phyloP scores from a whole-genome alignment of 2,113 vertebrate genomes.

The Oophaga pumilio region DNA sequence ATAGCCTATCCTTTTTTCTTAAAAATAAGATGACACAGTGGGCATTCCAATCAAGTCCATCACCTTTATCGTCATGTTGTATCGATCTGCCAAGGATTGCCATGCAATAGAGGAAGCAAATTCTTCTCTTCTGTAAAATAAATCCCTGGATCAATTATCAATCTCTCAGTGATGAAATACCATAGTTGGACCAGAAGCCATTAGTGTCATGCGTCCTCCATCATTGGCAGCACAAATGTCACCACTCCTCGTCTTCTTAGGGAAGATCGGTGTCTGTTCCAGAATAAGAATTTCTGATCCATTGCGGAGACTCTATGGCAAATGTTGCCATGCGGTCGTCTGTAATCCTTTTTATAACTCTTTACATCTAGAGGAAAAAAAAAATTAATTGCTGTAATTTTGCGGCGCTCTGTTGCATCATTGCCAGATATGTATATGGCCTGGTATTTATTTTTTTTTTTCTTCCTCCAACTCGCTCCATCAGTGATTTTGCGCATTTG shows the following conservation, averaged over 20 bases:
- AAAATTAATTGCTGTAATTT: conserved; percentile 9
- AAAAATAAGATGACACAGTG: too few relatives aligned
- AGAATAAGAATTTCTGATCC: conserved; percentile 1
- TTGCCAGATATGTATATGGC: conserved; percentile 12
- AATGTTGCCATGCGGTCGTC: conserved; percentile 10
- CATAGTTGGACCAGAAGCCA: background rate
- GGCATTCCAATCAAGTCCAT: too few relatives aligned
- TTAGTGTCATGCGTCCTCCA: background rate
- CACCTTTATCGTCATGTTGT: background rate
- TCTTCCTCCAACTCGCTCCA: background rate
- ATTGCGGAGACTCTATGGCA: background rate
- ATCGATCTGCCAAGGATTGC: background rate
- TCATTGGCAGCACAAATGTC: background rate
- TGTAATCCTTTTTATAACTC: background rate
- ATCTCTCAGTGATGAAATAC: background rate
- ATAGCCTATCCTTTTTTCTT: too few relatives aligned
- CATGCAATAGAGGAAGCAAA: background rate
- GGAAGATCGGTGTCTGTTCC: background rate
- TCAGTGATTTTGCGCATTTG: background rate
- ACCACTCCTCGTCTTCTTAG: background rate
- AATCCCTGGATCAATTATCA: background rate
- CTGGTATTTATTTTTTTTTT: background rate
- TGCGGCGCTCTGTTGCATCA: background rate
- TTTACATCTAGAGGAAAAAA: background rate
- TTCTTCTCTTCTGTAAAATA: background rate